Percentiles rank a stretch among this genome's conserved stretches.
phyloP scores from a whole-genome alignment of 2,888 invertebrate genomes.

The Monopis laevigella region DNA sequence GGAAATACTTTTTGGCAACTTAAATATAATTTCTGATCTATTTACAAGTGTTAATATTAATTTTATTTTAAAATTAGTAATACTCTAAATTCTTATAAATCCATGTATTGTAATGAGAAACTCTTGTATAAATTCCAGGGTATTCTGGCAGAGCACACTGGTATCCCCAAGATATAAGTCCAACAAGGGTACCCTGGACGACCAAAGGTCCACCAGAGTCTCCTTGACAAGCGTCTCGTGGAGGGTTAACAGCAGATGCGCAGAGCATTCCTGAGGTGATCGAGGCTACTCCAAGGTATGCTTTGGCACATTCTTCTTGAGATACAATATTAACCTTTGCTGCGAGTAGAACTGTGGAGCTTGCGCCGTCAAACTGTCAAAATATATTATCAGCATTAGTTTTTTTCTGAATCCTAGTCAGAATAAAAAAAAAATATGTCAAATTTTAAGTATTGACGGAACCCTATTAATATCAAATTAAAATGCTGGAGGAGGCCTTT shows the following conservation, averaged over 20 bases:
- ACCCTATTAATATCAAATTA: no score
- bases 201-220: constrained; percentile 70
- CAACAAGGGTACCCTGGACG: constrained; percentile 46
- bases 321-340: constrained; percentile 44
- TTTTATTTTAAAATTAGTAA: no score
- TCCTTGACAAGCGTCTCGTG: constrained; percentile 60
- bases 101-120: constrained; percentile 33
- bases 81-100: constrained; percentile 1
- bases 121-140: constrained; percentile 67
- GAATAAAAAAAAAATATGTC: no score
- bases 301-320: constrained; percentile 36
- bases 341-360: constrained; percentile 38
- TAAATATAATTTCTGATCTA: no score
- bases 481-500: no score
- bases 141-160: constrained; percentile 58
- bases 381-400: no score
- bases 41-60: no score
- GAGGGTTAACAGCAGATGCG: constrained; percentile 36
- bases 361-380: constrained; percentile 37
- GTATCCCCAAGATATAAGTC: constrained; percentile 68
- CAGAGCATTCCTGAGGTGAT: constrained; percentile 53
- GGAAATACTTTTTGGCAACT: no score
- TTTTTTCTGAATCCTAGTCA: no score
- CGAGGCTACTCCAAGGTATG: constrained; percentile 38
- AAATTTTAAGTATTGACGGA: no score